These are phyloP conservation scores for Cacoxenus indagator DNA, from an alignment of 2,888 invertebrate genomes.

Conservation along the genomic window DNA sequence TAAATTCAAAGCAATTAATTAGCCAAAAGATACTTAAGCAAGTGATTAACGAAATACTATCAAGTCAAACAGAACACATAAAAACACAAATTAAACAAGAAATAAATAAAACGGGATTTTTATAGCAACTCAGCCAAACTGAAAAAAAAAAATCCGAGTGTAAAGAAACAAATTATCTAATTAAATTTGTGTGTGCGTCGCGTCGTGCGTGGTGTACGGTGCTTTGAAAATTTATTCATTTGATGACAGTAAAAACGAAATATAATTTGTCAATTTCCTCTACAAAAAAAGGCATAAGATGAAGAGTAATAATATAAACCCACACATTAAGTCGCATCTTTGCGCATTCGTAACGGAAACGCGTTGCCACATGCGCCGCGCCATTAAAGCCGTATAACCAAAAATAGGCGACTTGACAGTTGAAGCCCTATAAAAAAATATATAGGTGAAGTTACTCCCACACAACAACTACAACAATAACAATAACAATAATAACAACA, in stretches of 20 bases:
- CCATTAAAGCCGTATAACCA: constrained; percentile 5
- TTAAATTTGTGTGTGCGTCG: constrained; percentile 9
- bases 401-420: not conserved
- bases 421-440: constrained; percentile 8
- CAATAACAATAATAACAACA: too few relatives aligned
- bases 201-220: too few relatives aligned
- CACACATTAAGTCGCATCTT: constrained; percentile 3
- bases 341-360: not conserved
- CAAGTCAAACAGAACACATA: not conserved
- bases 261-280: constrained; percentile 17
- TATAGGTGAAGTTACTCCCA: constrained; percentile 17
- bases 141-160: not conserved
- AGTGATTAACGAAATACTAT: not conserved
- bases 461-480: too few relatives aligned
- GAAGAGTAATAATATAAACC: not conserved
- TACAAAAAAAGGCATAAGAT: not conserved
- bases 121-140: not conserved
- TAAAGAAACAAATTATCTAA: constrained; percentile 11
- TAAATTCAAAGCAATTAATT: constrained; percentile 6
- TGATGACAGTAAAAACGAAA: constrained; percentile 7
- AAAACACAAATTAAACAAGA: not conserved
- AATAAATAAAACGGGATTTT: not conserved
- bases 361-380: constrained; percentile 15
- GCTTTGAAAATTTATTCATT: constrained; percentile 17
- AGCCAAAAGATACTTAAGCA: not conserved